phyloP scores from a whole-genome alignment of 2,113 vertebrate species.

The Ctenodactylus gundi region DNA sequence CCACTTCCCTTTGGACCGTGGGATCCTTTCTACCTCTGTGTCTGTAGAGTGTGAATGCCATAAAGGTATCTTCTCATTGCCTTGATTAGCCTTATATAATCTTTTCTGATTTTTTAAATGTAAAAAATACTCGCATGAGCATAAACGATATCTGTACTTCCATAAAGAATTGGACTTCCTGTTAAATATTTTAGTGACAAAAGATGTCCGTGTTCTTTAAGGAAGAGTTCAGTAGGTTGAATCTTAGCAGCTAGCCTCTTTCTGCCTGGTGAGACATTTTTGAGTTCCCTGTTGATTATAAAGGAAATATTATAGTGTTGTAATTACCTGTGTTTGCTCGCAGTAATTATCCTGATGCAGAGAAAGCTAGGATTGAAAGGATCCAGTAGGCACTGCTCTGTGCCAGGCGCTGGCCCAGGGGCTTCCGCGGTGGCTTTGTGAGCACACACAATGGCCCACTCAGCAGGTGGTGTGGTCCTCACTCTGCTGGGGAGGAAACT shows the following conservation, averaged over 20 bases:
- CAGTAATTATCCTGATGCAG: conserved; percentile 7
- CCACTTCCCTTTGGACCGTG: neutral
- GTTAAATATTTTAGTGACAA: conserved; percentile 48
- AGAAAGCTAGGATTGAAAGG: neutral
- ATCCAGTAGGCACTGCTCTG: no score
- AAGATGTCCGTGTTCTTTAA: conserved; percentile 31
- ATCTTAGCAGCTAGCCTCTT: neutral
- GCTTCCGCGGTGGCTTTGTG: neutral
- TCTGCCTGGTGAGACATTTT: neutral
- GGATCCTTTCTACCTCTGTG: neutral
- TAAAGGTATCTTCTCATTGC: neutral
- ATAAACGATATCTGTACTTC: conserved; percentile 26
- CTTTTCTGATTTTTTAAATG: conserved; percentile 19
- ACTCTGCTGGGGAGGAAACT: neutral
- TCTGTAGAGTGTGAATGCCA: neutral
- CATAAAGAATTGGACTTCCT: neutral
- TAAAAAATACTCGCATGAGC: conserved; percentile 27
- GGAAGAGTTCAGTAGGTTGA: neutral
- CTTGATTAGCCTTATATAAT: conserved; percentile 1
- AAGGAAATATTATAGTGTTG: conserved; percentile 32
- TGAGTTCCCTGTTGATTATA: neutral
- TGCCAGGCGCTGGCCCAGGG: neutral
- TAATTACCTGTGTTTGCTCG: neutral
- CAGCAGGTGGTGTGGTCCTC: neutral
- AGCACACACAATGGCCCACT: neutral